phyloP scores from a whole-genome alignment of 2,888 invertebrate genomes.

The Euspilapteryx auroguttella region DNA sequence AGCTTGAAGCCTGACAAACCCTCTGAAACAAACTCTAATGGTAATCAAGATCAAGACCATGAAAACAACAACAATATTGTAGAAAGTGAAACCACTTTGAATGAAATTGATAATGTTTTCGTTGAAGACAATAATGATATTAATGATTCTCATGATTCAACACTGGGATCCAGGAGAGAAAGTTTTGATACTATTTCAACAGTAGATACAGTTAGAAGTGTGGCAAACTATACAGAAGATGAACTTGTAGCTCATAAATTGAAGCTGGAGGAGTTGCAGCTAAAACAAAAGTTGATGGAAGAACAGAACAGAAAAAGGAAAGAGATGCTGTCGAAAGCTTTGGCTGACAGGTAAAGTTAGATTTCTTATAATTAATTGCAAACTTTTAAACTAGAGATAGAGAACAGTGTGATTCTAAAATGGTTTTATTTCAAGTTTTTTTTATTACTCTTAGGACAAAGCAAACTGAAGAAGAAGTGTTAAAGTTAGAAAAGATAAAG shows the following conservation, averaged over 20 bases:
- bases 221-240: conserved; percentile 34
- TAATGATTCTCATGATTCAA: too few species aligned
- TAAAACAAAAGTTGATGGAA: conserved; percentile 73
- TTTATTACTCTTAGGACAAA: conserved; percentile 58
- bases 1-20: conserved; percentile 24
- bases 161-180: too few species aligned
- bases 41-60: conserved; percentile 11
- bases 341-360: conserved; percentile 67
- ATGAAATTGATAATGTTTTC: too few species aligned
- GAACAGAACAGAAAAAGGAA: conserved; percentile 79
- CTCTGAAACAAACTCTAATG: conserved; percentile 9
- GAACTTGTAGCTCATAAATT: conserved; percentile 40
- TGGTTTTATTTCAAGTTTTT: too few species aligned
- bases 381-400: background rate
- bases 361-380: conserved; percentile 5
- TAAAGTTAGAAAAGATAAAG: conserved; percentile 64
- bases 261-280: conserved; percentile 68
- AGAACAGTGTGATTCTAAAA: too few species aligned
- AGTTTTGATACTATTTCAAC: too few species aligned
- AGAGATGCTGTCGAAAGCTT: conserved; percentile 70
- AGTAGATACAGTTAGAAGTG: conserved; percentile 31
- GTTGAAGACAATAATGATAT: too few species aligned
- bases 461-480: conserved; percentile 72
- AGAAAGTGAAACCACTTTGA: too few species aligned
- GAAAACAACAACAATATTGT: conserved; percentile 10